Percentiles rank a stretch among this genome's conserved stretches.
These are phyloP conservation scores for Muraenolepis orangiensis DNA, from an alignment of 2,797 vertebrate species.

Conservation along the genomic window DNA sequence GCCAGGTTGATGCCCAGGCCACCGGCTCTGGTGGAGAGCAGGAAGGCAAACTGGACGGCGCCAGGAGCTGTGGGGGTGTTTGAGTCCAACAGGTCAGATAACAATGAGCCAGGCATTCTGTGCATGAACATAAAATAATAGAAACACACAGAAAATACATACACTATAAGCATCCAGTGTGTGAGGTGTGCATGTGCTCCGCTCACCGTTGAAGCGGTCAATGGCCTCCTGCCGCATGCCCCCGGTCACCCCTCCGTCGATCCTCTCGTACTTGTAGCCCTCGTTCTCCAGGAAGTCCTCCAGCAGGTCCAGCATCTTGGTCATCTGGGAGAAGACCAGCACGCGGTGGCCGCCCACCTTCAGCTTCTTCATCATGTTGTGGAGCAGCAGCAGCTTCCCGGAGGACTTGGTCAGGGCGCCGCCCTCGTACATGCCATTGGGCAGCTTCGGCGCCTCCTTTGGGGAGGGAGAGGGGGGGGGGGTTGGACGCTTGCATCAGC, in stretches of 20 bases:
- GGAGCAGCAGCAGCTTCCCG: conserved; percentile 89
- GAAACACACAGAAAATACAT: background rate
- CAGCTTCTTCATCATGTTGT: conserved; percentile 95
- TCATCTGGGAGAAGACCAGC: conserved; percentile 99
- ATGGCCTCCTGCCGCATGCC: conserved; percentile 98
- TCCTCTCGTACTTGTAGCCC: conserved; percentile 97
- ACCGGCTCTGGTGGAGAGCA: conserved; percentile 95
- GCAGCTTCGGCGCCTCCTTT: conserved; percentile 99
- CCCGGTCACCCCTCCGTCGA: conserved; percentile 96
- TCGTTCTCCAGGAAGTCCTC: conserved; percentile 97
- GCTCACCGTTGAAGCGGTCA: conserved; percentile 91
- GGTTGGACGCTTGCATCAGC: too few species aligned
- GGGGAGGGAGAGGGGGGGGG: too few species aligned
- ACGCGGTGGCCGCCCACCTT: conserved; percentile 96
- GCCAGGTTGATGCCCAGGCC: conserved; percentile 98
- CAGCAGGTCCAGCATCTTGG: conserved; percentile 96
- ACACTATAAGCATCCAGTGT: background rate
- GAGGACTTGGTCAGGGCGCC: conserved; percentile 89
- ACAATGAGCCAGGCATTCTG: background rate
- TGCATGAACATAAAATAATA: background rate
- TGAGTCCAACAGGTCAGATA: background rate
- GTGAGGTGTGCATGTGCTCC: background rate
- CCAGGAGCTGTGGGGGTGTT: conserved; percentile 81
- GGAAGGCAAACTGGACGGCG: conserved; percentile 96
- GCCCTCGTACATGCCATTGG: conserved; percentile 98